A percentile compares a stretch with the other conserved stretches of the same genome.
phyloP scores from a whole-genome alignment of 2,888 invertebrate species.

The Theristus sp. region DNA sequence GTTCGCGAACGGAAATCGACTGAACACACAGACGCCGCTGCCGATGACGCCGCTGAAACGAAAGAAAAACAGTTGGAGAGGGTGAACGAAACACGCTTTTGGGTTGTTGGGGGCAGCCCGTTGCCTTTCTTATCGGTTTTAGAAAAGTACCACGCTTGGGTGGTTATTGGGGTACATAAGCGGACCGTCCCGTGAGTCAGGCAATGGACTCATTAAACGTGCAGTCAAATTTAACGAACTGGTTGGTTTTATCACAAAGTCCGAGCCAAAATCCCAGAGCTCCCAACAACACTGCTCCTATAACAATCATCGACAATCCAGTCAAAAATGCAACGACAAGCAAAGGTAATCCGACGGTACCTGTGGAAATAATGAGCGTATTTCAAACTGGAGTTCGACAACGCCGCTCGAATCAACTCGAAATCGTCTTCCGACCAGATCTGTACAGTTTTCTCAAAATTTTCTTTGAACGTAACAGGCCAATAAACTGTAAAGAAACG shows the following conservation, averaged over 20 bases:
- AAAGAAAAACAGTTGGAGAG: not conserved
- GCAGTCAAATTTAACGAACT: no score
- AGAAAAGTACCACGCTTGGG: no score
- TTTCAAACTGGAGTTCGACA: constrained; percentile 47
- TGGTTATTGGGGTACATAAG: no score
- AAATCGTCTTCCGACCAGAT: constrained; percentile 74
- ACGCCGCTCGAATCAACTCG: constrained; percentile 47
- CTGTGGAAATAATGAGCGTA: constrained; percentile 81
- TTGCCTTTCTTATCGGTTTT: no score
- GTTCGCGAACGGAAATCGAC: constrained; percentile 44
- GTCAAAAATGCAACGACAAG: not conserved
- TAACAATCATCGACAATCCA: no score
- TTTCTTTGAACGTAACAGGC: not conserved
- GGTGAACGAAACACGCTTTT: not conserved
- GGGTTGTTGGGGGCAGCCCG: no score
- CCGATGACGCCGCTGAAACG: constrained; percentile 68
- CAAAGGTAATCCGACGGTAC: constrained; percentile 34
- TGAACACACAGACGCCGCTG: constrained; percentile 69
- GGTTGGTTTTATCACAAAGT: no score
- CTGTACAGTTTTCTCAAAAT: constrained; percentile 14
- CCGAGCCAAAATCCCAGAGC: no score
- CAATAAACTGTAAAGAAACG: not conserved
- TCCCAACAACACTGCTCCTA: no score
- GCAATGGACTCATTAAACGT: no score
- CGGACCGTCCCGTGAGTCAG: no score